Evolutionary conservation across 2,888 invertebrate genomes (phyloP).

Genomic region (Leptogaster cylindrica): DNA sequence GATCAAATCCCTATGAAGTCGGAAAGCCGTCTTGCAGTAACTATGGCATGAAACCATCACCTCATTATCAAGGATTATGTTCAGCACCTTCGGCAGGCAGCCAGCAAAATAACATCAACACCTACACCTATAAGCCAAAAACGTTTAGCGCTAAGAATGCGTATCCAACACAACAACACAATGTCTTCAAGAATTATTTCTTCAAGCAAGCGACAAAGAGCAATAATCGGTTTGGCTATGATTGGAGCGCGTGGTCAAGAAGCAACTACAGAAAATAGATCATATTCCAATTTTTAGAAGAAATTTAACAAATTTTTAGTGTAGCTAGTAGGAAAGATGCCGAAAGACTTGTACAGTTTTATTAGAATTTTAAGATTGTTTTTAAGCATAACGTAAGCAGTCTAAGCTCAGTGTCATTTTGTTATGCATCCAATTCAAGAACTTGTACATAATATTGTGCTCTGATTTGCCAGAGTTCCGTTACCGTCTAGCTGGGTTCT

Average conservation of each 20-base stretch:
- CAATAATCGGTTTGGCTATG: neutral
- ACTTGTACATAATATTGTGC: too few species aligned
- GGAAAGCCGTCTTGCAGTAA: conserved; percentile 75
- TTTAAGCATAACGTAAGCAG: neutral
- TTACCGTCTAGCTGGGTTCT: conserved; percentile 1
- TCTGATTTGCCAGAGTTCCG: conserved; percentile 12
- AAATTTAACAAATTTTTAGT: conserved; percentile 37
- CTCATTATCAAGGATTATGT: conserved; percentile 78
- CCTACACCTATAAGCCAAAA: conserved; percentile 58
- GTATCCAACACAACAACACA: conserved; percentile 34
- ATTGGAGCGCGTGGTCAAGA: conserved; percentile 19
- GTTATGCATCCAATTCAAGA: too few species aligned
- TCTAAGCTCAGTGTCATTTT: too few species aligned
- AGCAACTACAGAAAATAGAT: conserved; percentile 29
- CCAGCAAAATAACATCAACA: conserved; percentile 58
- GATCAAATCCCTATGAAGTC: conserved; percentile 76
- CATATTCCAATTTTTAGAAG: conserved; percentile 11
- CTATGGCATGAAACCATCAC: conserved; percentile 74
- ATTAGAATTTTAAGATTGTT: conserved; percentile 20
- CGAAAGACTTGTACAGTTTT: conserved; percentile 31
- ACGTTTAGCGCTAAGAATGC: conserved; percentile 51
- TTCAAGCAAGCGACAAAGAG: conserved; percentile 7
- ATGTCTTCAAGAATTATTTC: conserved; percentile 5
- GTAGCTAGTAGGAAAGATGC: conserved; percentile 1
- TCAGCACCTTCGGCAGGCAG: conserved; percentile 64